phyloP scores from a whole-genome alignment of 2,888 invertebrate genomes.

The Sipha maydis region DNA sequence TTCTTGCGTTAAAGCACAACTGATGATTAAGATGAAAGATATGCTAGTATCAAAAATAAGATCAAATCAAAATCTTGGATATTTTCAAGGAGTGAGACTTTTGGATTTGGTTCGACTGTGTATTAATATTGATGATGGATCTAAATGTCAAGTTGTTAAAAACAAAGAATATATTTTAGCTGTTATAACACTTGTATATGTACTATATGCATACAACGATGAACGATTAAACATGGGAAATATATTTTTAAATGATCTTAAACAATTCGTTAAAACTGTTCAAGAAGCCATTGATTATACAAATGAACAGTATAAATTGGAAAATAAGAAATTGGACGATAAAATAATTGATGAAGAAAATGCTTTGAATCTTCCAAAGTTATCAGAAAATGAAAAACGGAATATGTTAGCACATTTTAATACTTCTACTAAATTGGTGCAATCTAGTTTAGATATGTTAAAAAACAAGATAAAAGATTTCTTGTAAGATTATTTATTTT shows the following conservation, averaged over 20 bases:
- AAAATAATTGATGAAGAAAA: neutral
- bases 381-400: constrained; percentile 1
- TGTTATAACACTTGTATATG: neutral
- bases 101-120: constrained; percentile 20
- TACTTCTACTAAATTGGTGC: neutral
- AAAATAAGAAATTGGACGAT: neutral
- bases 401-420: neutral
- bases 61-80: neutral
- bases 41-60: neutral
- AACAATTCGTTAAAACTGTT: neutral
- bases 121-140: constrained; percentile 5
- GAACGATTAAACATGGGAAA: constrained; percentile 8
- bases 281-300: constrained; percentile 4
- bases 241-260: neutral
- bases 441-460: constrained; percentile 3
- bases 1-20: constrained; percentile 5
- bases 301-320: neutral
- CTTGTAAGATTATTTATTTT: neutral
- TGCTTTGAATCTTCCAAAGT: neutral
- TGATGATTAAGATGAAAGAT: constrained; percentile 30
- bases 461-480: neutral
- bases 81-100: constrained; percentile 36
- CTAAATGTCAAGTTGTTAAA: constrained; percentile 29
- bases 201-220: neutral
- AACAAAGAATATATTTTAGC: constrained; percentile 48